Evolutionary conservation across 1,140 invertebrate species (phyloP), one percentile per base, ranked within the genome.

Genomic region (Yoshiicerus persimilis): DNA sequence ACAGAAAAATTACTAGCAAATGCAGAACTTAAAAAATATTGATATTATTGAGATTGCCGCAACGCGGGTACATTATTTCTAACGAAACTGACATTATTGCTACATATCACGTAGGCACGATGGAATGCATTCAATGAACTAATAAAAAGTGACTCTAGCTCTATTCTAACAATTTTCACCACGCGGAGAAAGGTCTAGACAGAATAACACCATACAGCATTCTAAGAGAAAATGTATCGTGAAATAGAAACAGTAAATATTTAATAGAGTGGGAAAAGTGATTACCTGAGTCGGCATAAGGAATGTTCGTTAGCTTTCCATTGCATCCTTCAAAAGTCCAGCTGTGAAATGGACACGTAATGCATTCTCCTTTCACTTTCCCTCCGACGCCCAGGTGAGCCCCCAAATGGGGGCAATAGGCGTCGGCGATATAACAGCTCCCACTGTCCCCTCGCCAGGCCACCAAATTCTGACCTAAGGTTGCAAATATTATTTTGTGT

Each of bases 291-390:
- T 93, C 92, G n/a, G 92, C 86, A 89, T 94, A 94, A 0, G 94
- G 94, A 47, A 95, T 94, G 56, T 92, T 89, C 1, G 91, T 91
- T 88, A 94, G 94, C 88, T 92, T 91, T 25, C 94, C 94, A 89
- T 94, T 93, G n/a, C 92, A 90, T 0, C n/a, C 25, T 30, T 92
- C 90, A 91, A 95, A 95, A 36, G 92, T 89, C 94, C 94, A 95
- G n/a, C 93, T 94, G 89, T 95, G 94, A 91, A 95, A 95, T 4
- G 94, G 94, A 91, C 94, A 95, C 88, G 93, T 93, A 16, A 95
- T 92, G 90, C 94, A 94, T 23, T 94, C 93, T n/a, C 92, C 91
- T 6, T 93, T 92, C 6, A 94, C 93, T 41, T 91, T 92, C 0
- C 94, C 94, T 5, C 94, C 94, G 8, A 93, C 92, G 2, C 92